Evolutionary conservation across 2,113 vertebrate species (phyloP), one percentile per base, ranked within the genome.

Genomic region (Nanorana parkeri): DNA sequence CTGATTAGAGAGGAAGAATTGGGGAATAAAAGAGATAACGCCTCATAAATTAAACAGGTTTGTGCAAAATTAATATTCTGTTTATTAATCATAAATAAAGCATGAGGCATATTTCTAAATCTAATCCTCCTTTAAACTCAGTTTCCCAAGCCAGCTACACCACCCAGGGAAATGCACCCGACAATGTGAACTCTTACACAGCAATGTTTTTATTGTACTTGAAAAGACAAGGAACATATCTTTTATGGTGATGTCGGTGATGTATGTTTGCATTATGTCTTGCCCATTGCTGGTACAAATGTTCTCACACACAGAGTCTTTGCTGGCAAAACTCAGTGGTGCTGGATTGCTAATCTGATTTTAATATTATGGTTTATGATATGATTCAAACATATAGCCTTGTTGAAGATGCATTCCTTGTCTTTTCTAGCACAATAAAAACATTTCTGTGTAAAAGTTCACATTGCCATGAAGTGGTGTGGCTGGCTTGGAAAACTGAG

Each of bases 71-170:
- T 5, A 52, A 66, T 74, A 56, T 75, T 66, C 47, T 81, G 26
- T 74, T 81, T 81, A 75, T 74, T 81, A 81, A 81, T 75, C 69
- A 81, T 81, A 81, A 75, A 81, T 81, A 81, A 81, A 65, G 51
- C 17, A 81, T 81, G 68, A 81, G 80, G 60, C 23, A 36, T 19
- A 19, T 75, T 81, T 73, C 51, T 24, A 73, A 73, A 73, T 61
- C 23, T 61, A 41, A 72, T 80, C 78, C 58, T 75, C 51, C 26
- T 74, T 75, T 81, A 66, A 81, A 66, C 77, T 56, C 52, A 19
- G n/a, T 24, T 79, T 75, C 32, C 55, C 55, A 21, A 32, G 56
- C 72, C 32, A 29, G 20, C 20, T 61, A 56, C 54, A 61, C 55
- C 41, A 75, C 72, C 58, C 60, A 61, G 32, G 28, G 55, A 41